Percentiles rank a stretch among this genome's conserved stretches.
phyloP scores from a whole-genome alignment of 2,797 vertebrate species.

The Lateolabrax maculatus region DNA sequence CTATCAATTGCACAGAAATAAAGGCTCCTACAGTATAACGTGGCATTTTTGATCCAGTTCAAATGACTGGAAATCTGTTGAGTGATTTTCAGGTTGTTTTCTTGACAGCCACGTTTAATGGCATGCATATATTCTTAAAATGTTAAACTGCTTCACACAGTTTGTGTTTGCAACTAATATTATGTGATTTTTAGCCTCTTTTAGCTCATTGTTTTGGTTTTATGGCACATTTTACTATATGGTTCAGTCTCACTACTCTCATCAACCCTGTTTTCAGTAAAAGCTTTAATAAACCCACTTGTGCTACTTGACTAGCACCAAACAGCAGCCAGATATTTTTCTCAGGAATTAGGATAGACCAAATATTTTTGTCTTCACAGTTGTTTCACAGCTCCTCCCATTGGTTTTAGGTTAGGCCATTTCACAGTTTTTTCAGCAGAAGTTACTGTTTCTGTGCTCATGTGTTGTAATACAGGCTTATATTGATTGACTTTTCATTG shows the following conservation, averaged over 20 bases:
- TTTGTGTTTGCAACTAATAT: no score
- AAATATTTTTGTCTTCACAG: no score
- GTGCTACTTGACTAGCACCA: background rate
- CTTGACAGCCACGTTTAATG: background rate
- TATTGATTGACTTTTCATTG: conserved; percentile 14
- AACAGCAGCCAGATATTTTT: background rate
- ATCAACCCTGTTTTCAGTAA: background rate
- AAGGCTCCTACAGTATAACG: background rate
- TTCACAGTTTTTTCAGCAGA: background rate
- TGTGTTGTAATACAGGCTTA: background rate
- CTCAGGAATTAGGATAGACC: background rate
- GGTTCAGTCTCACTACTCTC: background rate
- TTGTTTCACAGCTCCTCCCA: background rate
- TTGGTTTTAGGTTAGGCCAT: background rate
- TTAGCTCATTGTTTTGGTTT: background rate
- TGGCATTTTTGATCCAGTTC: background rate
- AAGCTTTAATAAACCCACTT: background rate
- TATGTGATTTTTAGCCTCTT: background rate
- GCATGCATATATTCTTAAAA: background rate
- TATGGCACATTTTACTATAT: background rate
- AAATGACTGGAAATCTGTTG: background rate
- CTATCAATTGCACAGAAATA: background rate
- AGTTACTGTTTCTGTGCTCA: background rate
- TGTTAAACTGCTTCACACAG: background rate
- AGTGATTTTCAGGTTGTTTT: background rate